A percentile compares a stretch with the other conserved stretches of the same genome.
Conservation (phyloP, 2,113 vertebrate species). For the Erinaceus europaeus region DNA sequence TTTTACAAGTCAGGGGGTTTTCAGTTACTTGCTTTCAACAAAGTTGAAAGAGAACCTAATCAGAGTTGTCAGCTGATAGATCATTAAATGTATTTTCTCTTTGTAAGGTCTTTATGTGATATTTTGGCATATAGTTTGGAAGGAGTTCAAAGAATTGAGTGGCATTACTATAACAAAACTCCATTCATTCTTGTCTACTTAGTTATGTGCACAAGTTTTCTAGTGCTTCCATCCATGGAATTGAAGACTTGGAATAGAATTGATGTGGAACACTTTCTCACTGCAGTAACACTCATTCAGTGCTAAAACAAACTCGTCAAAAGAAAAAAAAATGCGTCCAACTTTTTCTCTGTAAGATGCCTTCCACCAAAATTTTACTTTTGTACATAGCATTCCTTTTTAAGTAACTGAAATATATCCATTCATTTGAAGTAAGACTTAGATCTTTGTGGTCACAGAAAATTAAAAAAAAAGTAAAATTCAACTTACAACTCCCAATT, state of each 20-base stretch:
- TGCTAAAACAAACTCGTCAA: neutral
- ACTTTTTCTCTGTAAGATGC: neutral
- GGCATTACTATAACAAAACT: neutral
- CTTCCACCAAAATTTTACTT: conserved; percentile 2
- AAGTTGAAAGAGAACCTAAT: conserved; percentile 35
- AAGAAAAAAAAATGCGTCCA: neutral
- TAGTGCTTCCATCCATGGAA: neutral
- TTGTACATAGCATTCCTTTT: neutral
- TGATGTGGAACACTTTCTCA: neutral
- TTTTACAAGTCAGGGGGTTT: neutral
- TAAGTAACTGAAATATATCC: neutral
- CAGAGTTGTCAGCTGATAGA: conserved; percentile 23
- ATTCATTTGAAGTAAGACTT: neutral
- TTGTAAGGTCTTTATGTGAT: neutral
- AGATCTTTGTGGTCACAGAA: neutral
- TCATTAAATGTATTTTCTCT: conserved; percentile 28
- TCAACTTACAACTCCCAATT: no score
- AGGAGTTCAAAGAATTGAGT: neutral
- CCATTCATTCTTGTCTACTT: conserved; percentile 21
- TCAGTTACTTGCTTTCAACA: conserved; percentile 8
- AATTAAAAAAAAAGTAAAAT: no score
- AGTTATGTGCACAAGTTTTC: conserved; percentile 21
- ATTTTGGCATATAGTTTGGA: conserved; percentile 33
- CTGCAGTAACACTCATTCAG: neutral
- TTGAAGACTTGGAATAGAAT: neutral